These are phyloP conservation scores for Pandemis heparana DNA, from an alignment of 2,888 invertebrate species.

Conservation along the genomic window DNA sequence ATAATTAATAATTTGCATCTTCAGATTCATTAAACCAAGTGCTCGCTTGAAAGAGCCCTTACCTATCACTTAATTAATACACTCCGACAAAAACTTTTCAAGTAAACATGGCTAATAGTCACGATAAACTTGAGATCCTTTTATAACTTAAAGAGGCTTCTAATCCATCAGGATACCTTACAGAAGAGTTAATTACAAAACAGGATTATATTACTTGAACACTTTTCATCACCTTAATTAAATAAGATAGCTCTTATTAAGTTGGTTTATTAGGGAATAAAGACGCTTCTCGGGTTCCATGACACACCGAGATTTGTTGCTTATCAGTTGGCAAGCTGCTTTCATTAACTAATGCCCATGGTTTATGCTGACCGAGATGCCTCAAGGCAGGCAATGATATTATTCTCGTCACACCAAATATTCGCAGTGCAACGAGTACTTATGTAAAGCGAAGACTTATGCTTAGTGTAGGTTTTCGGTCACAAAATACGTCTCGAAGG, in stretches of 20 bases:
- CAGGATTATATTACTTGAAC: slow-evolving; percentile 66
- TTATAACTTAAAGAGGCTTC: slow-evolving; percentile 38
- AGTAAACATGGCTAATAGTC: slow-evolving; percentile 7
- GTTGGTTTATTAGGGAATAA: slow-evolving; percentile 61
- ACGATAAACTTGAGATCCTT: slow-evolving; percentile 21
- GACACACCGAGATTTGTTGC: slow-evolving; percentile 57
- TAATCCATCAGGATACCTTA: slow-evolving; percentile 54
- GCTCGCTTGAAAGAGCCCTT: neutral
- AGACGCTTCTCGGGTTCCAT: slow-evolving; percentile 52
- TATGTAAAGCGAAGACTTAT: neutral
- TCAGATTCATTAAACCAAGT: neutral
- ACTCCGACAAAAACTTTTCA: slow-evolving; percentile 10
- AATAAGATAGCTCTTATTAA: slow-evolving; percentile 72
- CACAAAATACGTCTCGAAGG: too few relatives aligned
- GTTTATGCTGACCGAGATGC: neutral
- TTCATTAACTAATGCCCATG: slow-evolving; percentile 30
- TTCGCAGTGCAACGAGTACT: neutral
- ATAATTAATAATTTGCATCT: neutral
- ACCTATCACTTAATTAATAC: slow-evolving; percentile 4
- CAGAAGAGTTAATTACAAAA: slow-evolving; percentile 67
- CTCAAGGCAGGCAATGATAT: neutral
- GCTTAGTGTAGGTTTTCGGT: too few relatives aligned
- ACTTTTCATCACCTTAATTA: slow-evolving; percentile 76
- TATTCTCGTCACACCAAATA: neutral
- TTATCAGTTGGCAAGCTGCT: slow-evolving; percentile 48